A percentile compares a stretch with the other conserved stretches of the same genome.
Conservation (phyloP, 2,888 invertebrate species). For the Cryptophagus acutangulus region DNA sequence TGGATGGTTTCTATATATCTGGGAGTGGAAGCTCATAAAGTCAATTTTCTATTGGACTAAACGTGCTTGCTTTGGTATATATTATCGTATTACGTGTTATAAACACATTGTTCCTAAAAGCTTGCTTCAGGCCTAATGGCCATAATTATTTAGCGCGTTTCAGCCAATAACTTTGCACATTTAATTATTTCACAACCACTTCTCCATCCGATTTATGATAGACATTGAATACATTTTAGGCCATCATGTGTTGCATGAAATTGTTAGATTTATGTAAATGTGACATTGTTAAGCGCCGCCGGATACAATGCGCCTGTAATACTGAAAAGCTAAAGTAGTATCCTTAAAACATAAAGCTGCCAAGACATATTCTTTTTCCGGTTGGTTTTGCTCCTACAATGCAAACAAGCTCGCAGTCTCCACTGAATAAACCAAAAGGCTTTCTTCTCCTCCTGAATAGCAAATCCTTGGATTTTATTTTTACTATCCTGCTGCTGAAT, state of each 20-base stretch:
- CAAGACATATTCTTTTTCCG: not conserved
- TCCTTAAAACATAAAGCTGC: no score
- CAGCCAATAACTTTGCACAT: constrained; percentile 4
- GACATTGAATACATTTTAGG: no score
- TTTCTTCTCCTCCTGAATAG: no score
- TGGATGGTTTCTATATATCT: constrained; percentile 9
- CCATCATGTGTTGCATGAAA: constrained; percentile 5
- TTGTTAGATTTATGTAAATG: constrained; percentile 18
- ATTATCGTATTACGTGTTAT: constrained; percentile 9
- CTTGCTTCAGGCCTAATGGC: constrained; percentile 4
- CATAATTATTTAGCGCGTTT: constrained; percentile 2
- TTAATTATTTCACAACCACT: no score
- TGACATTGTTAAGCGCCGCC: constrained; percentile 13
- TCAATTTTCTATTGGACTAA: constrained; percentile 8
- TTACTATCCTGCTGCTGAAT: no score
- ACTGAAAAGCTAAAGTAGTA: constrained; percentile 13
- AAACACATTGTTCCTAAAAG: constrained; percentile 9
- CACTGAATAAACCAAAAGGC: no score
- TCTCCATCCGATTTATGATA: no score
- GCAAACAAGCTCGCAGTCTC: no score
- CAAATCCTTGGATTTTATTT: no score
- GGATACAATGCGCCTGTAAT: constrained; percentile 15
- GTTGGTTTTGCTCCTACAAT: not conserved
- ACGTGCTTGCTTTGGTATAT: no score
- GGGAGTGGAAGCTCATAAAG: constrained; percentile 11